These are phyloP conservation scores for Stylophora pistillata DNA, from an alignment of 64 coral and sea anemone species.

Conservation along the genomic window DNA sequence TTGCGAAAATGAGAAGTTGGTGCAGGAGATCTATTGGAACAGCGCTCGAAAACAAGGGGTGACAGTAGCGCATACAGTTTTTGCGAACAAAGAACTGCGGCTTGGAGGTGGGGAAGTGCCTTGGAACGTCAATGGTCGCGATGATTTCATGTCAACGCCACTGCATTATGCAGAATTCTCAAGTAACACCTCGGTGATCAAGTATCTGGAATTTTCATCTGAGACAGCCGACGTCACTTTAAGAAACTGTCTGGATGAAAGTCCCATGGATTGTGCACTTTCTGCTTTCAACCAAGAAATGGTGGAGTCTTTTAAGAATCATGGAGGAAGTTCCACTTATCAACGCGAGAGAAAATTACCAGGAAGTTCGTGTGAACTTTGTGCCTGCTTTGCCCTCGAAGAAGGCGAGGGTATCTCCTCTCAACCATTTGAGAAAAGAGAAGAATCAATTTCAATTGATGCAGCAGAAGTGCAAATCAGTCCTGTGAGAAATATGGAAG, in stretches of 20 bases:
- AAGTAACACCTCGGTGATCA: neutral
- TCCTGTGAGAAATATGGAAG: constrained; percentile 11
- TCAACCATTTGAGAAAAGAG: constrained; percentile 2
- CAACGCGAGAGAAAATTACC: neutral
- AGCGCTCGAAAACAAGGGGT: constrained; percentile 41
- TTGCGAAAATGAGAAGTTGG: neutral
- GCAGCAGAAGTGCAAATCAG: constrained; percentile 29
- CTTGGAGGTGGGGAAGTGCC: neutral
- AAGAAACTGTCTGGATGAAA: constrained; percentile 8
- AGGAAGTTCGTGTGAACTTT: neutral
- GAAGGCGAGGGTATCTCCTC: neutral
- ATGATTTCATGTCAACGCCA: constrained; percentile 47
- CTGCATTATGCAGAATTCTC: constrained; percentile 54
- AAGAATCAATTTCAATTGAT: constrained; percentile 29
- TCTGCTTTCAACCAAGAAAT: constrained; percentile 24
- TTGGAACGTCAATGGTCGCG: constrained; percentile 43
- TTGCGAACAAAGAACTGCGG: constrained; percentile 3
- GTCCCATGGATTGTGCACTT: constrained; percentile 5
- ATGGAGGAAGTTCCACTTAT: neutral
- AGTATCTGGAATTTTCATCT: neutral
- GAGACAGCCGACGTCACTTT: neutral
- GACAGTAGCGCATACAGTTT: constrained; percentile 16
- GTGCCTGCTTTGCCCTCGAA: neutral
- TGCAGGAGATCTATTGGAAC: constrained; percentile 15
- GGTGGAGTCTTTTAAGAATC: neutral